These are phyloP conservation scores for Myiotriccus ornatus DNA, from an alignment of 2,797 vertebrate genomes.

Conservation along the genomic window DNA sequence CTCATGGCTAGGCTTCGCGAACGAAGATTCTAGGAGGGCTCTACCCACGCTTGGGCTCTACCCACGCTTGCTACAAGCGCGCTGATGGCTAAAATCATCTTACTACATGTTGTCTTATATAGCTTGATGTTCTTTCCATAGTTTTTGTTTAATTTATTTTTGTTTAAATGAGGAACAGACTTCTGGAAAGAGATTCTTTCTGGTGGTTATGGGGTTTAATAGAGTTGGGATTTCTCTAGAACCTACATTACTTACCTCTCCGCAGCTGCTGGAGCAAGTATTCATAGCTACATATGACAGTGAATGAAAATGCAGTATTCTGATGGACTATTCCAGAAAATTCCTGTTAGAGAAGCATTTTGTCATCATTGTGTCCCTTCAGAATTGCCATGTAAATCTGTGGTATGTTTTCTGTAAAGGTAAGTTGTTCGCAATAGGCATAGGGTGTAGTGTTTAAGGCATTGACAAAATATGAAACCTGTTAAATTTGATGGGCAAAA, in stretches of 20 bases:
- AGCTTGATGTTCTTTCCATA: background rate
- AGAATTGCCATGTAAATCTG: background rate
- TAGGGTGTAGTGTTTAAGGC: background rate
- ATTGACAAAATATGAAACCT: background rate
- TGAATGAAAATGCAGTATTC: background rate
- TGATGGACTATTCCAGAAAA: background rate
- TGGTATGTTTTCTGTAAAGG: background rate
- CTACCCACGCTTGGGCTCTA: no score
- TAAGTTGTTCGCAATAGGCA: background rate
- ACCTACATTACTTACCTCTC: background rate
- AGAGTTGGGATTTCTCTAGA: background rate
- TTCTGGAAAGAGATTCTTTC: background rate
- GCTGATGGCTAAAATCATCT: no score
- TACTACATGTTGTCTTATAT: background rate
- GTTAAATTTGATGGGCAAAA: background rate
- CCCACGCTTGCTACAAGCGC: no score
- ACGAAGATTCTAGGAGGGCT: no score
- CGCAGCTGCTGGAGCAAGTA: background rate
- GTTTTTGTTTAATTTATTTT: background rate
- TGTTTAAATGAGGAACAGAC: background rate
- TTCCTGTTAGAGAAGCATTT: background rate
- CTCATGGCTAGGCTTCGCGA: no score
- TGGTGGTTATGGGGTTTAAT: background rate
- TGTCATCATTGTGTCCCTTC: background rate
- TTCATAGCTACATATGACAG: background rate